phyloP scores from a whole-genome alignment of 1,140 invertebrate species.

The Papilio xuthus region DNA sequence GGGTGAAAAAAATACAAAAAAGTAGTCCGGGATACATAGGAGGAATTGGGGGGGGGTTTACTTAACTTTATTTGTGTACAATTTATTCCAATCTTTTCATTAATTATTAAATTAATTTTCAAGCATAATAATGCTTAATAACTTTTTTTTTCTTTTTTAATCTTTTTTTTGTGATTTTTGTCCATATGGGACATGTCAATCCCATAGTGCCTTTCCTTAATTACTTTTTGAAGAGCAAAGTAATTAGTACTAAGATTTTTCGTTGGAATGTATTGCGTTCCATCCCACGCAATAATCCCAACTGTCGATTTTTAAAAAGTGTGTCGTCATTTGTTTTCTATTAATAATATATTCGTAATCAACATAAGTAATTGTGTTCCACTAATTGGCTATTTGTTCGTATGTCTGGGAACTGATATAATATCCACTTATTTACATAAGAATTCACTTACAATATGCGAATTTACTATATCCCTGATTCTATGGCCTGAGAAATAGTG shows the following conservation, averaged over 20 bases:
- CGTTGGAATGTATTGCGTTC: no score
- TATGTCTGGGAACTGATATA: not conserved
- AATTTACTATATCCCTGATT: not conserved
- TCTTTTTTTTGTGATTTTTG: no score
- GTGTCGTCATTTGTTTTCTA: not conserved
- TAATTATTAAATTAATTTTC: not conserved
- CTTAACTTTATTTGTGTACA: not conserved
- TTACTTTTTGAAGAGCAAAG: no score
- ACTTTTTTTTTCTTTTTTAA: no score
- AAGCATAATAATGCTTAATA: no score
- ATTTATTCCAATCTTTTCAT: not conserved
- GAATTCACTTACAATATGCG: conserved; percentile 13
- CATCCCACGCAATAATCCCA: no score
- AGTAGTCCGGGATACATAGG: no score
- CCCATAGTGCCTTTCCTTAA: no score
- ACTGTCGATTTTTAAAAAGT: not conserved
- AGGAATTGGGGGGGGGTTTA: not conserved
- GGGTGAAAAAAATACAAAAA: not conserved
- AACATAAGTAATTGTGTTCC: not conserved
- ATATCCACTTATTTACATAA: not conserved
- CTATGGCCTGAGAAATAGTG: not conserved
- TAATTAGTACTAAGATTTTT: no score
- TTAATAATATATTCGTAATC: not conserved
- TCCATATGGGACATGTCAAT: no score
- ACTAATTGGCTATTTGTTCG: not conserved